Conservation (phyloP, 2,888 invertebrate genomes). For the Meloe dianella region DNA sequence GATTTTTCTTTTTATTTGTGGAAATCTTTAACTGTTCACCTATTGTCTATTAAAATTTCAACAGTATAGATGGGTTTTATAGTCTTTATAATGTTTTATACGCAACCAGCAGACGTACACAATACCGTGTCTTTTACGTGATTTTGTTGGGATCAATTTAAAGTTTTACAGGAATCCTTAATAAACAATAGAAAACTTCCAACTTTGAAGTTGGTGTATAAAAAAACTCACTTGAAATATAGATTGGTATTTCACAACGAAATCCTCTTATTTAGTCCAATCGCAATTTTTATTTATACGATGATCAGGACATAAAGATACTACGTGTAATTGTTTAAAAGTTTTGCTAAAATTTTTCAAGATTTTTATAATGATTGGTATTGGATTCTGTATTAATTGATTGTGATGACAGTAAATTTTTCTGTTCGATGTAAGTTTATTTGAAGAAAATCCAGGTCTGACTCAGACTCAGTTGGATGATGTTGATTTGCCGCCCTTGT, state of each 20-base stretch:
- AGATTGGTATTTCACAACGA: neutral
- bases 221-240: neutral
- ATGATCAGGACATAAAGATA: neutral
- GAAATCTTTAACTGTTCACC: neutral
- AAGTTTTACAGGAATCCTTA: slow-evolving; percentile 2
- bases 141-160: neutral
- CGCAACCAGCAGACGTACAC: neutral
- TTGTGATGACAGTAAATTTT: neutral
- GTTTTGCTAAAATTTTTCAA: neutral
- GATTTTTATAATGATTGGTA: neutral
- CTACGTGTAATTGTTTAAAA: neutral
- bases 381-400: neutral
- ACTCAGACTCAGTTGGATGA: neutral
- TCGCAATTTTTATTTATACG: neutral
- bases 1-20: neutral
- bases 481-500: neutral
- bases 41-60: neutral
- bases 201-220: slow-evolving; percentile 1
- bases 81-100: neutral
- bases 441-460: neutral
- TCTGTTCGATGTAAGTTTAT: neutral
- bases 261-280: neutral
- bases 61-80: neutral
- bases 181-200: neutral
- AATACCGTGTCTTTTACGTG: neutral